A percentile compares a stretch with the other conserved stretches of the same genome.
Evolutionary conservation across 1,140 invertebrate species (phyloP).

Genomic region (Stegodyphus mimosarum): DNA sequence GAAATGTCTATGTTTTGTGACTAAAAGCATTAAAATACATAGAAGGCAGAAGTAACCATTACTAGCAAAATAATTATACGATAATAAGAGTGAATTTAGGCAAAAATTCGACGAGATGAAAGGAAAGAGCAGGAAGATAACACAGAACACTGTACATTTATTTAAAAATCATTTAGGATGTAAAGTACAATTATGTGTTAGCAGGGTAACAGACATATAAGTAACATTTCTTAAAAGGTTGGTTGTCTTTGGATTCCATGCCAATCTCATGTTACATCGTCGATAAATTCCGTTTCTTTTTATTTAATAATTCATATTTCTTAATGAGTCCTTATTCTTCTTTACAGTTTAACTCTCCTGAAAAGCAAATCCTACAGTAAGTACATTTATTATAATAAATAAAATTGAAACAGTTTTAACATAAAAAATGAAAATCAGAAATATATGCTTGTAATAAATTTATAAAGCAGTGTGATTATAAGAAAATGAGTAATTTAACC

Average conservation of each 20-base stretch:
- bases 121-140: background rate
- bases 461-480: too few species aligned
- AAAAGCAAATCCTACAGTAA: background rate
- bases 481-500: too few species aligned
- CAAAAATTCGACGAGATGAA: background rate
- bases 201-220: slow-evolving; percentile 22
- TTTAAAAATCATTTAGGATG: slow-evolving; percentile 51
- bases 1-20: too few species aligned
- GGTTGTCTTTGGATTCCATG: background rate
- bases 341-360: background rate
- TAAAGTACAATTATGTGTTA: slow-evolving; percentile 40
- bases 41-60: too few species aligned
- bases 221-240: slow-evolving; percentile 17
- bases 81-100: background rate
- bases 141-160: slow-evolving; percentile 58
- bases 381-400: background rate
- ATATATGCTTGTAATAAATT: too few species aligned
- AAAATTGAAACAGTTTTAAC: background rate
- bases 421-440: background rate
- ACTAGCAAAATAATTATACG: too few species aligned
- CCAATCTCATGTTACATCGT: too few species aligned
- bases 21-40: too few species aligned
- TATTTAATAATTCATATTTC: background rate
- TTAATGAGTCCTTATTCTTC: background rate
- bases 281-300: background rate